Conservation (phyloP, 2,113 vertebrate species). For the Rattus rattus region DNA sequence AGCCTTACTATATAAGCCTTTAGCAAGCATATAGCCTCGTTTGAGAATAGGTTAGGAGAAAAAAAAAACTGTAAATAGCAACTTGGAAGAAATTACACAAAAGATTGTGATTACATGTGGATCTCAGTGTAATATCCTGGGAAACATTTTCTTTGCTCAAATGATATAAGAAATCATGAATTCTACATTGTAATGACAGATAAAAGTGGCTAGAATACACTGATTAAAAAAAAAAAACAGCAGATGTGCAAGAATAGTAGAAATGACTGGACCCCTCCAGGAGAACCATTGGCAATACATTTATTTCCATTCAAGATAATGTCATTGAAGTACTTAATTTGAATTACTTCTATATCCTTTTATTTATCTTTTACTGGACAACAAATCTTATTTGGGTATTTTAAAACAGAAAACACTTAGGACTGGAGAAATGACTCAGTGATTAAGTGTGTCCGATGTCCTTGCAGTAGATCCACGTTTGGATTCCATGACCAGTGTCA, state of each 20-base stretch:
- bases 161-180: background rate
- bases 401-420: background rate
- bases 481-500: background rate
- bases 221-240: background rate
- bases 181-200: background rate
- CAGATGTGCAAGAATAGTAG: background rate
- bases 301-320: background rate
- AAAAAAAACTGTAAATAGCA: background rate
- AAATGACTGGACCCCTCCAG: background rate
- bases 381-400: background rate
- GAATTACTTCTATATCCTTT: background rate
- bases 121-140: background rate
- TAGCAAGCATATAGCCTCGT: background rate
- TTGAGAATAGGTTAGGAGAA: background rate
- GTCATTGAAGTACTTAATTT: background rate
- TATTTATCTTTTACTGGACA: background rate
- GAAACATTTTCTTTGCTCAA: background rate
- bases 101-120: background rate
- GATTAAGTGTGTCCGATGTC: background rate
- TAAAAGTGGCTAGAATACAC: background rate
- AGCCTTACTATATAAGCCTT: background rate
- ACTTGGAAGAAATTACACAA: constrained; percentile 18
- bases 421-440: background rate
- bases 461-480: background rate
- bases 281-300: background rate